A percentile compares a stretch with the other conserved stretches of the same genome.
Evolutionary conservation across 2,888 invertebrate species (phyloP).

Genomic region (Drosophila acutilabella): DNA sequence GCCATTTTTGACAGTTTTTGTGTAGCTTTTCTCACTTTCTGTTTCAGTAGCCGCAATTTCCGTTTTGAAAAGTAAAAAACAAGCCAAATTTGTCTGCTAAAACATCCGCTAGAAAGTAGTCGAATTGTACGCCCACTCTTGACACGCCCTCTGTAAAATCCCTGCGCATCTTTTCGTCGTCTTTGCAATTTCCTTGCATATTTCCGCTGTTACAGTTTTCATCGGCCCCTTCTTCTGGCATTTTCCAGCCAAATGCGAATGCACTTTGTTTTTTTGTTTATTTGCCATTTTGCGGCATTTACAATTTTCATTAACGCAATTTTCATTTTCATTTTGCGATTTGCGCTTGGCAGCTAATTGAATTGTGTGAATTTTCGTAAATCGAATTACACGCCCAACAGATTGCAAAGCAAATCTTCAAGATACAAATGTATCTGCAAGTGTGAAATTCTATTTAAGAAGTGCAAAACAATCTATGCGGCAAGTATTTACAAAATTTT

Average conservation of each 20-base stretch:
- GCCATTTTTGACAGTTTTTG: not conserved
- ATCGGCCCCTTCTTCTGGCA: conserved; percentile 54
- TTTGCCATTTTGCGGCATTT: conserved; percentile 53
- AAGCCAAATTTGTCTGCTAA: conserved; percentile 26
- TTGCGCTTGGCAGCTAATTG: conserved; percentile 75
- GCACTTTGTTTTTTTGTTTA: conserved; percentile 55
- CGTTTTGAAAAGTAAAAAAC: conserved; percentile 17
- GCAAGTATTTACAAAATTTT: not conserved
- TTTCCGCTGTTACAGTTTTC: conserved; percentile 81
- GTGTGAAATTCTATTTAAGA: not conserved
- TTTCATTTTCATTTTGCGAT: conserved; percentile 12
- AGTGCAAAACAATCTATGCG: not conserved
- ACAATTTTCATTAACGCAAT: conserved; percentile 70
- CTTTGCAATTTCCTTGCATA: conserved; percentile 84
- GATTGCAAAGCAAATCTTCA: conserved; percentile 2
- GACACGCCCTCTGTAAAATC: not conserved
- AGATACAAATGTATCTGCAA: conserved; percentile 1
- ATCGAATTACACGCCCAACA: conserved; percentile 31
- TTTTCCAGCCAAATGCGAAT: conserved; percentile 36
- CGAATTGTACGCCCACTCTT: conserved; percentile 3
- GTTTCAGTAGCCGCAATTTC: conserved; percentile 64
- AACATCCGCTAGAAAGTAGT: conserved; percentile 40
- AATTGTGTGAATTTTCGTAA: conserved; percentile 68
- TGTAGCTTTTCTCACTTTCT: not conserved
- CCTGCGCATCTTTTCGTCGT: conserved; percentile 54